Base-by-base conservation (phyloP, 2,888 invertebrate genomes). In the Rotaria socialis region DNA sequence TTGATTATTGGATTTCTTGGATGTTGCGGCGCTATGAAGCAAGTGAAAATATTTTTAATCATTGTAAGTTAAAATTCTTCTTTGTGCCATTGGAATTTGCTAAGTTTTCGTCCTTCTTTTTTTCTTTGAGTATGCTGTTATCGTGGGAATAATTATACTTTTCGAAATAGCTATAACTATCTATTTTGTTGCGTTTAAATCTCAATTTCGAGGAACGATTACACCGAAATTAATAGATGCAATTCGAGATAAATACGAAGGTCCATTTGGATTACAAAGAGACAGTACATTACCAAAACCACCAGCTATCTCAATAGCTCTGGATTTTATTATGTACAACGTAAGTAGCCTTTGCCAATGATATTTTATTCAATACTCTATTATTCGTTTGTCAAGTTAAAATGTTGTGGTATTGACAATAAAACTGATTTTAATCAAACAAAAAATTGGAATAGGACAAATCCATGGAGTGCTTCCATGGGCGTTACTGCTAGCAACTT, bases 281-380 rank as follows among this genome's bases (percentile, higher is more conserved):
- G 14, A 16, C 19, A 80, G n/a, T 24, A 43, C 85, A 24, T 24
- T 75, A 75, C 22, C 35, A n/a, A 85, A 85, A 50, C 75, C 80
- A 56, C n/a, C 56, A 22, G 24, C 75, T 4, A 55, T 41, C 2
- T 85, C 85, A 35, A n/a, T 86, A 2, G 86, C 86, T 41, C 85
- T 85, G 86, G 86, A 86, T 84, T 75, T 85, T 16, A 47, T 86
- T 16, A 86, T 86, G 86, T 86, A 43, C 24, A 86, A 86, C 85
- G 86, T 86, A 67, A 55, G 41, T 84, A 35, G 10, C 41, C 11
- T 43, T 35, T 35, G 24, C 0, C 14, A 60, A n/a, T 19, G 43
- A 27, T 35, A 35, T 35, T 35, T 35, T 35, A n/a, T 47, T 41
- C 4, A 47, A 24, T 47, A 19, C 24, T 50, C 16, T 67, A 52